A percentile compares a stretch with the other conserved stretches of the same genome.
Conservation (phyloP, 1,140 invertebrate species). For the Drosophila sechellia region DNA sequence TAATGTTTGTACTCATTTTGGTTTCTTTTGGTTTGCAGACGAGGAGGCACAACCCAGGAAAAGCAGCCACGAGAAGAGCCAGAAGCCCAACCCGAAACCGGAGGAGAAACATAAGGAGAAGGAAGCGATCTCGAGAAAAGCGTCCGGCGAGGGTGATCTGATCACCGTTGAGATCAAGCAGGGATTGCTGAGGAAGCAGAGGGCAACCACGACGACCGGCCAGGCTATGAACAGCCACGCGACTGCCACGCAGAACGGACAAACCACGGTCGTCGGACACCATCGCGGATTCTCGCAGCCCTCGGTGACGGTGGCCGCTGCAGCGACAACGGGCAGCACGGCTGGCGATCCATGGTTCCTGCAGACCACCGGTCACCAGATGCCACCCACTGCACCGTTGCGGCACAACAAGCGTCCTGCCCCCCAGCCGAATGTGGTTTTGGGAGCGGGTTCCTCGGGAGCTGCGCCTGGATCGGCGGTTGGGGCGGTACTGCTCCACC, state of each 20-base stretch:
- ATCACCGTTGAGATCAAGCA: constrained; percentile 74
- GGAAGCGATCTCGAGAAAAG: constrained; percentile 24
- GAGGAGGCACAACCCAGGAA: constrained; percentile 53
- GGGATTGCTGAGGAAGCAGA: constrained; percentile 45
- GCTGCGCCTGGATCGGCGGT: constrained; percentile 29
- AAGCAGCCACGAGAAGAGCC: constrained; percentile 7
- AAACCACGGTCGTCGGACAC: constrained; percentile 84
- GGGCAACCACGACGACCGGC: constrained; percentile 11
- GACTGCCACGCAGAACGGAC: constrained; percentile 81
- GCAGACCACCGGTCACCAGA: constrained; percentile 83
- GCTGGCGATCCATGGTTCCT: constrained; percentile 84
- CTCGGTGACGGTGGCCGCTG: constrained; percentile 69
- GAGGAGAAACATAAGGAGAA: constrained; percentile 15
- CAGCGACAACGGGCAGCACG: constrained; percentile 59
- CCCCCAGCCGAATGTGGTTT: constrained; percentile 74
- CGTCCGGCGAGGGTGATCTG: constrained; percentile 40
- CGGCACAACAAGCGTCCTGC: constrained; percentile 84
- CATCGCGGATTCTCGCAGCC: constrained; percentile 84
- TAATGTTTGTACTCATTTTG: constrained; percentile 24
- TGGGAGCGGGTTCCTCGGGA: constrained; percentile 49
- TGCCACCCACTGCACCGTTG: constrained; percentile 82
- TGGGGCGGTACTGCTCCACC: constrained; percentile 53
- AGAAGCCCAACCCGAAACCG: constrained; percentile 11
- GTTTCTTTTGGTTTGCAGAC: constrained; percentile 52
- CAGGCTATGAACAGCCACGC: constrained; percentile 83